These are phyloP conservation scores for Hypothenemus hampei DNA, from an alignment of 1,140 invertebrate genomes.

Conservation along the genomic window DNA sequence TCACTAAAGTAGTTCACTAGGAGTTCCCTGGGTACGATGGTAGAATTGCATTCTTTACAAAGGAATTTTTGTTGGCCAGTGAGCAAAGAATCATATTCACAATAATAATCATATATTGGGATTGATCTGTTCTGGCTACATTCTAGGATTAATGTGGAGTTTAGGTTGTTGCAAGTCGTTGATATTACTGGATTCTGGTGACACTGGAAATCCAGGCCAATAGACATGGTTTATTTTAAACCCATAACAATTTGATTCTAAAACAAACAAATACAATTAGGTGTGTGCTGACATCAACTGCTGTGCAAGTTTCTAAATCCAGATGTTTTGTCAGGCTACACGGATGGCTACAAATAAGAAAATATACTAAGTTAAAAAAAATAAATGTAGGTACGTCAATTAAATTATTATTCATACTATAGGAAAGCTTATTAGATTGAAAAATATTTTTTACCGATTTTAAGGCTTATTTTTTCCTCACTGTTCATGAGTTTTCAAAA, in stretches of 20 bases:
- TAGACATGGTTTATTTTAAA: slow-evolving; percentile 12
- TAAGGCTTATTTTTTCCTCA: too few relatives aligned
- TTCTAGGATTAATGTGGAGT: slow-evolving; percentile 11
- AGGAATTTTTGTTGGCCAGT: slow-evolving; percentile 11
- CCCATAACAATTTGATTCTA: slow-evolving; percentile 5
- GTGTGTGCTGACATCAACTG: too few relatives aligned
- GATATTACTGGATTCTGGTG: slow-evolving; percentile 12
- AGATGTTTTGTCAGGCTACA: too few relatives aligned
- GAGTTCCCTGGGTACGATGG: slow-evolving; percentile 15
- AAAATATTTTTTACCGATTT: too few relatives aligned
- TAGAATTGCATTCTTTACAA: slow-evolving; percentile 22
- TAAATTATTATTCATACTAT: too few relatives aligned
- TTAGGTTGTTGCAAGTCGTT: slow-evolving; percentile 21
- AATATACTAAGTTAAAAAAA: too few relatives aligned
- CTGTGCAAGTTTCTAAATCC: too few relatives aligned
- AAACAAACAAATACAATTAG: too few relatives aligned
- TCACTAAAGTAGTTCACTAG: slow-evolving; percentile 17
- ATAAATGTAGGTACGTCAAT: too few relatives aligned
- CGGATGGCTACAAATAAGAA: too few relatives aligned
- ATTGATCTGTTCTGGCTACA: slow-evolving; percentile 13
- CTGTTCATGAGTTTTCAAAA: too few relatives aligned
- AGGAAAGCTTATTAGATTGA: too few relatives aligned
- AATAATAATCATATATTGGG: slow-evolving; percentile 25
- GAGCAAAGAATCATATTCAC: slow-evolving; percentile 22
- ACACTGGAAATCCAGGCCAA: slow-evolving; percentile 15